phyloP scores from a whole-genome alignment of 2,888 invertebrate species.

The Ormyrus nitidulus region DNA sequence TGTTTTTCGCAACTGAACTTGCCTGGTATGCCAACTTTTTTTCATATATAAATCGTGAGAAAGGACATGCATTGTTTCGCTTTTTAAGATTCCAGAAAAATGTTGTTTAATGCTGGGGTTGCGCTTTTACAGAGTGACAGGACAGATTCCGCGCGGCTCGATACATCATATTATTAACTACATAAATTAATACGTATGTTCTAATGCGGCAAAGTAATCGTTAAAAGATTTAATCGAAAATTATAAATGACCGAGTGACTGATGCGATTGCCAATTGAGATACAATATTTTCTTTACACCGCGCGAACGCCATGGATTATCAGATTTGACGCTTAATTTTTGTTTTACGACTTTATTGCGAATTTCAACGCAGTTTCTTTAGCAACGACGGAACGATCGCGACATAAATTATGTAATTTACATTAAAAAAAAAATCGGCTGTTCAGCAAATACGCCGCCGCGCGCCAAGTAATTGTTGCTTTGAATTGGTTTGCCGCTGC shows the following conservation, averaged over 20 bases:
- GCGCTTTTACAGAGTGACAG: neutral
- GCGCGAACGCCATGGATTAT: too few relatives aligned
- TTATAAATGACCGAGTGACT: slow-evolving; percentile 7
- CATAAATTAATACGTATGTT: slow-evolving; percentile 1
- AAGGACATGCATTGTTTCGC: neutral
- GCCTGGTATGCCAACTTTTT: slow-evolving; percentile 60
- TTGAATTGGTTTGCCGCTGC: neutral
- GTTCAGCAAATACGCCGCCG: neutral
- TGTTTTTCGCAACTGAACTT: slow-evolving; percentile 12
- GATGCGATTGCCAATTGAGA: neutral
- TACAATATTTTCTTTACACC: slow-evolving; percentile 1
- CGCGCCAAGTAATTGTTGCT: neutral
- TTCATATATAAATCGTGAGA: slow-evolving; percentile 16
- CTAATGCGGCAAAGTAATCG: slow-evolving; percentile 1
- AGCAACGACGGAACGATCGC: neutral
- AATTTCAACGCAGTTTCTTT: too few relatives aligned
- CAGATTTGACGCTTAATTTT: slow-evolving; percentile 10
- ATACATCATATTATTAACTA: neutral
- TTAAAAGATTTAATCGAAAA: slow-evolving; percentile 4
- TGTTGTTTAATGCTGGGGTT: neutral
- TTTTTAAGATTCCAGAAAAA: slow-evolving; percentile 2
- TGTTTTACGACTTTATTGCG: slow-evolving; percentile 6
- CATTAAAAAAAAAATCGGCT: neutral
- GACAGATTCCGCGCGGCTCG: neutral
- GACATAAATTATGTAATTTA: slow-evolving; percentile 12